phyloP scores from a whole-genome alignment of 1,140 invertebrate genomes.

The Camponotus vicinus region DNA sequence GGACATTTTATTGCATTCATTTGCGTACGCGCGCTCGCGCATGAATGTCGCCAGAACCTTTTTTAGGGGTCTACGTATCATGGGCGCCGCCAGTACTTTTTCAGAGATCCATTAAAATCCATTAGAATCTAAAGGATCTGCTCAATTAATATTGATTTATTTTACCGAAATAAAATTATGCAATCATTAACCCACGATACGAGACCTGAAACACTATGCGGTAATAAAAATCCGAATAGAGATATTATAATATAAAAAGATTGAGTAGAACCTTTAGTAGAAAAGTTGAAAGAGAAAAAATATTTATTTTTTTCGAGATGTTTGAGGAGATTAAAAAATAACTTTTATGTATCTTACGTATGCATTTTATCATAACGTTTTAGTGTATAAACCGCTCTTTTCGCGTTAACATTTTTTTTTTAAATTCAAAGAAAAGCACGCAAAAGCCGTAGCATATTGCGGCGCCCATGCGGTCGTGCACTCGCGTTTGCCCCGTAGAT shows the following conservation, averaged over 20 bases:
- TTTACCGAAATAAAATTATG: constrained; percentile 15
- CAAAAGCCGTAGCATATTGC: background rate
- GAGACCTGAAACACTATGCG: too few species aligned
- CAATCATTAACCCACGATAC: background rate
- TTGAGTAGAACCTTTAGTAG: background rate
- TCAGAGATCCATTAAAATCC: constrained; percentile 23
- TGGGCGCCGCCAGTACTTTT: constrained; percentile 31
- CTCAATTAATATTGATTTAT: background rate
- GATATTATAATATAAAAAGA: background rate
- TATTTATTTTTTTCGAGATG: constrained; percentile 6
- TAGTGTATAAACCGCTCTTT: background rate
- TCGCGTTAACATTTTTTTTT: background rate
- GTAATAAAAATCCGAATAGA: background rate
- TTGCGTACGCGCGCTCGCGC: constrained; percentile 2
- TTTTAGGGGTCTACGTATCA: constrained; percentile 9
- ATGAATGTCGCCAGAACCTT: background rate
- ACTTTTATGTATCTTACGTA: background rate
- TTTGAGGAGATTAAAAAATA: background rate
- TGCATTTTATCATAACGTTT: background rate
- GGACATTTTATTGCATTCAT: constrained; percentile 40
- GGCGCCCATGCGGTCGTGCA: constrained; percentile 14
- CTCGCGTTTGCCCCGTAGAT: constrained; percentile 42
- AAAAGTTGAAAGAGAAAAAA: constrained; percentile 15
- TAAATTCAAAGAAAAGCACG: background rate
- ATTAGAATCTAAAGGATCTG: background rate